These are phyloP conservation scores for Desmodus rotundus DNA, from an alignment of 2,113 vertebrate genomes.

Conservation along the genomic window DNA sequence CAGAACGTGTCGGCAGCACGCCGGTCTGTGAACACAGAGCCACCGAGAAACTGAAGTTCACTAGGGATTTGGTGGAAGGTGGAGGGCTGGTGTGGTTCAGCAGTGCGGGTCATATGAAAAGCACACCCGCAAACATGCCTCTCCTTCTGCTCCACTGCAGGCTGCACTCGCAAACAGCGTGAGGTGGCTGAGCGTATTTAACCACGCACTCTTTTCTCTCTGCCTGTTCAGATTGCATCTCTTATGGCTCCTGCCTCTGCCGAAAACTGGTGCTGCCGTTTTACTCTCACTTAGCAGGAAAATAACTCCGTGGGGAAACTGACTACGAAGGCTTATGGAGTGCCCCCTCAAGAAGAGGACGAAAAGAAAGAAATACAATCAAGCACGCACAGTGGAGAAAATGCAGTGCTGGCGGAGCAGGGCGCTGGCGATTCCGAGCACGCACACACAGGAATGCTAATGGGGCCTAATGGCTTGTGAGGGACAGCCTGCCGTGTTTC, in stretches of 20 bases:
- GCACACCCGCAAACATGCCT: neutral
- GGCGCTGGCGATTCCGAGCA: neutral
- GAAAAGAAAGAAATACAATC: constrained; percentile 22
- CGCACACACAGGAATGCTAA: neutral
- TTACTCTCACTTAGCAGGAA: constrained; percentile 24
- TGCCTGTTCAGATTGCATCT: neutral
- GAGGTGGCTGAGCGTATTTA: neutral
- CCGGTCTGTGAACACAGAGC: neutral
- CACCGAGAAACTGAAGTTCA: neutral
- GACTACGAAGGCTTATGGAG: constrained; percentile 39
- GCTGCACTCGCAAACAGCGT: neutral
- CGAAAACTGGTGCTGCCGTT: neutral
- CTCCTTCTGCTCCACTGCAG: neutral
- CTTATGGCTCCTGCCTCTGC: constrained; percentile 33
- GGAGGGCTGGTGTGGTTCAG: neutral
- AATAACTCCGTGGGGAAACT: constrained; percentile 60
- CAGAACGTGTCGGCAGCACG: neutral
- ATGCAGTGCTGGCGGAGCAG: neutral
- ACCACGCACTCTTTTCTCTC: neutral
- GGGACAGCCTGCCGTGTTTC: neutral
- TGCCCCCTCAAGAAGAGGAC: constrained; percentile 25
- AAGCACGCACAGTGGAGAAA: constrained; percentile 29
- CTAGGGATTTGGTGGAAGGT: neutral
- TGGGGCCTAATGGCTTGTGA: neutral
- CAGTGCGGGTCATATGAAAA: constrained; percentile 38